Evolutionary conservation across 2,113 vertebrate species (phyloP).

Genomic region (Laterallus jamaicensis): DNA sequence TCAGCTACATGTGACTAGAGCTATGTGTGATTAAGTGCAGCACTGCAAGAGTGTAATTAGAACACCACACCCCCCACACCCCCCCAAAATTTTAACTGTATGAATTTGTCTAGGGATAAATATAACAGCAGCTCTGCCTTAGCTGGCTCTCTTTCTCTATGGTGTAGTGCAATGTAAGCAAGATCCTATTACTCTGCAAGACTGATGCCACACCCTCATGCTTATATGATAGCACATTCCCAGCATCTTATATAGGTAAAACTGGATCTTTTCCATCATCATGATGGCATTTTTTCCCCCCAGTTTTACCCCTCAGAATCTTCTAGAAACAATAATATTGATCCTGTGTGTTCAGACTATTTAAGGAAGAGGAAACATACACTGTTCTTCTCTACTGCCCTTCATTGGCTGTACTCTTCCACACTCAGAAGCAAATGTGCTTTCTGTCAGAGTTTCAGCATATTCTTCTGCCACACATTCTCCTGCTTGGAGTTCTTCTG

Average conservation of each 20-base stretch:
- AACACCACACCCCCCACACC: no score
- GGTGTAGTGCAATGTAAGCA: neutral
- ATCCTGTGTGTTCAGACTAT: neutral
- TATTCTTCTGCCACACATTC: constrained; percentile 4
- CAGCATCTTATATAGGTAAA: neutral
- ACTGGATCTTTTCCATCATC: neutral
- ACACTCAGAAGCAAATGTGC: neutral
- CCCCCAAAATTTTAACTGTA: neutral
- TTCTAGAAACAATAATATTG: neutral
- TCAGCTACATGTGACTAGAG: neutral
- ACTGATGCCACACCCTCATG: neutral
- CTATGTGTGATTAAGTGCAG: neutral
- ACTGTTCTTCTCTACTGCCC: neutral
- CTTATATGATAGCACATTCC: neutral
- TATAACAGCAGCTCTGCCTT: neutral
- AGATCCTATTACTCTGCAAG: neutral
- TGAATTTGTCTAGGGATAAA: neutral
- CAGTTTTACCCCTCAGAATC: neutral
- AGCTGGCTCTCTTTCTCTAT: neutral
- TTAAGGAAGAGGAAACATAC: neutral
- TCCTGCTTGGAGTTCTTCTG: constrained; percentile 53
- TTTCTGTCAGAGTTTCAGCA: constrained; percentile 37
- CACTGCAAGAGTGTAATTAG: neutral
- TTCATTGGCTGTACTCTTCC: neutral
- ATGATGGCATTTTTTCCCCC: neutral